phyloP scores from a whole-genome alignment of 2,113 vertebrate species.

The Notiomystis cincta region DNA sequence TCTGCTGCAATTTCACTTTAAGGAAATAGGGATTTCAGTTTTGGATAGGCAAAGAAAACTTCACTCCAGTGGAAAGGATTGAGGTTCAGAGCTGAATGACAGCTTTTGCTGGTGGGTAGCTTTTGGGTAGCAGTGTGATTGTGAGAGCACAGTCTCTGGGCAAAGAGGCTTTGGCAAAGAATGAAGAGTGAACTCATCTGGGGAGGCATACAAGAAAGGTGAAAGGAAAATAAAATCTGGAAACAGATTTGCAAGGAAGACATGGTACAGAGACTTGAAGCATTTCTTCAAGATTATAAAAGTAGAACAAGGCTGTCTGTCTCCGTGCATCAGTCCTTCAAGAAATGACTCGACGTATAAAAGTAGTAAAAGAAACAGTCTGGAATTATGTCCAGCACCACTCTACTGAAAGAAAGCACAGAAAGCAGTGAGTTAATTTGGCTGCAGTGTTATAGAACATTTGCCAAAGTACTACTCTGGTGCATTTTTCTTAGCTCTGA shows the following conservation, averaged over 20 bases:
- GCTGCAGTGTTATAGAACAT: not conserved
- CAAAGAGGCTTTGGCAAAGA: not conserved
- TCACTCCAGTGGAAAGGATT: not conserved
- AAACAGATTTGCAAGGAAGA: not conserved
- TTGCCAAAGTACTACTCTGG: constrained; percentile 42
- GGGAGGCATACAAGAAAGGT: not conserved
- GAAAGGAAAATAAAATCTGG: not conserved
- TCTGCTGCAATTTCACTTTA: not conserved
- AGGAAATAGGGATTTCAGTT: not conserved
- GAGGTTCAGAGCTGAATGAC: not conserved
- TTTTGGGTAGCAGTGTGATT: not conserved
- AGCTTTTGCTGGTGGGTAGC: not conserved
- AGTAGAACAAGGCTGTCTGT: not conserved
- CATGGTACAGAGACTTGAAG: not conserved
- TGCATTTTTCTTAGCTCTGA: constrained; percentile 15
- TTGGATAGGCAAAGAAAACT: not conserved
- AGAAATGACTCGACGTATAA: not conserved
- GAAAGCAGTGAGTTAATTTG: constrained; percentile 31
- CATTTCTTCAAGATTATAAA: not conserved
- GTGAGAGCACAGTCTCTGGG: not conserved
- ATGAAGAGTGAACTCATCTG: not conserved
- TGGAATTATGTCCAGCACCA: not conserved
- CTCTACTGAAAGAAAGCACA: not conserved
- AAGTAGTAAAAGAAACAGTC: not conserved
- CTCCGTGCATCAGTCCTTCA: not conserved